These are phyloP conservation scores for Listronotus bonariensis DNA, from an alignment of 1,140 invertebrate genomes.

Conservation along the genomic window DNA sequence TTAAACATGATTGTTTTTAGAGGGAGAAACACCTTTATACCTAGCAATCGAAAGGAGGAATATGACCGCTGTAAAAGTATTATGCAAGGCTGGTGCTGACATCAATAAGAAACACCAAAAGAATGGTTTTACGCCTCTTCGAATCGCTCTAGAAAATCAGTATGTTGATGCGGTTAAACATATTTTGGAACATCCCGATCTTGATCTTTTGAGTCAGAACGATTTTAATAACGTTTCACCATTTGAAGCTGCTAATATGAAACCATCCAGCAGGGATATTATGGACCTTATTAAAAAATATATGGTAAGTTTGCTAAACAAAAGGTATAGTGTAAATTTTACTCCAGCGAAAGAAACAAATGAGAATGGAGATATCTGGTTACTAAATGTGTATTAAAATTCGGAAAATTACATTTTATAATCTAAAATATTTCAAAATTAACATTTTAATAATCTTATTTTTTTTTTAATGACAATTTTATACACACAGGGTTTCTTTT, in stretches of 20 bases:
- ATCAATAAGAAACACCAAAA: slow-evolving; percentile 59
- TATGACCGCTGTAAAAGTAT: slow-evolving; percentile 55
- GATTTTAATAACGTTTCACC: slow-evolving; percentile 43
- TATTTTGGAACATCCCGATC: slow-evolving; percentile 55
- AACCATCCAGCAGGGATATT: slow-evolving; percentile 33
- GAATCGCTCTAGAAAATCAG: slow-evolving; percentile 61
- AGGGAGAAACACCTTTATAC: slow-evolving; percentile 60
- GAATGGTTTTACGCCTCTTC: slow-evolving; percentile 62
- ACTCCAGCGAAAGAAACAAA: no score
- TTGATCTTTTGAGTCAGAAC: slow-evolving; percentile 13
- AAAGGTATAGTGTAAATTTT: no score
- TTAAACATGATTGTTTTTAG: slow-evolving; percentile 27
- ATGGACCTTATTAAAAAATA: slow-evolving; percentile 36
- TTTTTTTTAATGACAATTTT: no score
- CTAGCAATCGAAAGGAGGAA: slow-evolving; percentile 60
- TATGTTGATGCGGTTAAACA: slow-evolving; percentile 58
- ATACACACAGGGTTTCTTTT: no score
- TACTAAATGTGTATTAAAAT: no score
- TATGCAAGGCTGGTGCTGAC: slow-evolving; percentile 58
- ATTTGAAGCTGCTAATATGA: slow-evolving; percentile 40
- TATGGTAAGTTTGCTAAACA: slow-evolving; percentile 38
- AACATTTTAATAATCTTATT: no score
- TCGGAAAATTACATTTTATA: no score
- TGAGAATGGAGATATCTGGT: no score
- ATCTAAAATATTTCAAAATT: no score